A percentile compares a stretch with the other conserved stretches of the same genome.
These are phyloP conservation scores for Caenorhabditis sp. DNA, from an alignment of 2,888 invertebrate genomes.

Conservation along the genomic window DNA sequence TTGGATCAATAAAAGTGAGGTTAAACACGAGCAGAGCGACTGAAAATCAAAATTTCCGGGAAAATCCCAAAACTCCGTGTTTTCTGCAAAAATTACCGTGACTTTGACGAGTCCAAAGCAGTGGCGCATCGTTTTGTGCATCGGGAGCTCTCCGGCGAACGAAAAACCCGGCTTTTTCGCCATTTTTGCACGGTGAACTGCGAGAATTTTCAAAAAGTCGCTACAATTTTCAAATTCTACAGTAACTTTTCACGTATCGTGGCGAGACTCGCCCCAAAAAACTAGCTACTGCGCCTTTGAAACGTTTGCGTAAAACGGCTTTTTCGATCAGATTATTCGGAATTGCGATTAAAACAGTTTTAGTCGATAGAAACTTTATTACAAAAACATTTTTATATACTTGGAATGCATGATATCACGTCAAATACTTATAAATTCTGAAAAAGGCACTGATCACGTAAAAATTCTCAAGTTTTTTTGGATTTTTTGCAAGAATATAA, in stretches of 20 bases:
- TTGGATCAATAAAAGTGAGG: neutral
- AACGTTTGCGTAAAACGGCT: no score
- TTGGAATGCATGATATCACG: conserved; percentile 45
- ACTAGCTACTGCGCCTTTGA: no score
- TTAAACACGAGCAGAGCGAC: neutral
- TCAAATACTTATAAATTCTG: conserved; percentile 34
- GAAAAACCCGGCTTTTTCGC: conserved; percentile 22
- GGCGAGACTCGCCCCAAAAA: no score
- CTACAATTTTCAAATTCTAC: no score
- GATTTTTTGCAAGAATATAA: neutral
- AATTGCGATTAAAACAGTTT: no score
- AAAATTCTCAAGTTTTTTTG: neutral
- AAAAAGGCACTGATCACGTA: conserved; percentile 30
- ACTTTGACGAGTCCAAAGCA: conserved; percentile 14
- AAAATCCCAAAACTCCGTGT: neutral
- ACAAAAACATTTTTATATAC: neutral
- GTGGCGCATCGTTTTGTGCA: conserved; percentile 13
- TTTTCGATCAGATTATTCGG: no score
- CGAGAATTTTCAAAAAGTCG: neutral
- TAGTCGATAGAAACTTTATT: neutral
- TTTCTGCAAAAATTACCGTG: neutral
- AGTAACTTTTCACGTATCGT: no score
- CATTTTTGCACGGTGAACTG: conserved; percentile 18
- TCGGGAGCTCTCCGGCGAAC: conserved; percentile 19
- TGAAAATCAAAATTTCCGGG: neutral